Evolutionary conservation across 1,140 invertebrate species (phyloP).

Genomic region (Halyomorpha halys): DNA sequence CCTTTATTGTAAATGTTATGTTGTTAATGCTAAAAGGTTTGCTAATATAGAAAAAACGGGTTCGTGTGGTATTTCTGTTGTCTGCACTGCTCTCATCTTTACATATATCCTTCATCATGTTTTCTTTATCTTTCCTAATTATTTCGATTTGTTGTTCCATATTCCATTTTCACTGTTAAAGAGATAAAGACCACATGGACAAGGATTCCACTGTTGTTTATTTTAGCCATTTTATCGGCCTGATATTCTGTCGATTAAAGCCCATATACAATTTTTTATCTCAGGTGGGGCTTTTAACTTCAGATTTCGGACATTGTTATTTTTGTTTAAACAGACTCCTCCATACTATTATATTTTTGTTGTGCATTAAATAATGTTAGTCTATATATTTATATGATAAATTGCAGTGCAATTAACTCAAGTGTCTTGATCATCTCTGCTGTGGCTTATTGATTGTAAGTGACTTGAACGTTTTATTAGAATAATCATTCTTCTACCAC

Average conservation of each 20-base stretch:
- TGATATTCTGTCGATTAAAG: background rate
- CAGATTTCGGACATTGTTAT: background rate
- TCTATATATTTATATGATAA: background rate
- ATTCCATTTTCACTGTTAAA: slow-evolving; percentile 6
- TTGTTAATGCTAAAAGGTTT: slow-evolving; percentile 13
- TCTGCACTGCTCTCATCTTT: slow-evolving; percentile 15
- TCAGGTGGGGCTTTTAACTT: background rate
- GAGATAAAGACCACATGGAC: slow-evolving; percentile 1
- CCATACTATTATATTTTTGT: slow-evolving; percentile 7
- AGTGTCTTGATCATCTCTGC: slow-evolving; percentile 29
- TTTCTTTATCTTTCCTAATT: background rate
- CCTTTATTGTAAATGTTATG: slow-evolving; percentile 12
- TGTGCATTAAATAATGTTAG: slow-evolving; percentile 7
- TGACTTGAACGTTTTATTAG: slow-evolving; percentile 18
- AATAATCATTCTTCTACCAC: slow-evolving; percentile 10
- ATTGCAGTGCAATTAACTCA: slow-evolving; percentile 28
- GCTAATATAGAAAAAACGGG: slow-evolving; percentile 13
- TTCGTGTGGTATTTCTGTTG: slow-evolving; percentile 16
- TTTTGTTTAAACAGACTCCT: background rate
- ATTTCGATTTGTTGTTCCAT: background rate
- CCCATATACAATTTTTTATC: background rate
- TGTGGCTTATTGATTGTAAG: slow-evolving; percentile 24
- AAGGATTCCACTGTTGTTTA: slow-evolving; percentile 15
- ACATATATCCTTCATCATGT: background rate
- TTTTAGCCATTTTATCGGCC: background rate